These are phyloP conservation scores for Xerus inauris DNA, from an alignment of 2,113 vertebrate species.

Conservation along the genomic window DNA sequence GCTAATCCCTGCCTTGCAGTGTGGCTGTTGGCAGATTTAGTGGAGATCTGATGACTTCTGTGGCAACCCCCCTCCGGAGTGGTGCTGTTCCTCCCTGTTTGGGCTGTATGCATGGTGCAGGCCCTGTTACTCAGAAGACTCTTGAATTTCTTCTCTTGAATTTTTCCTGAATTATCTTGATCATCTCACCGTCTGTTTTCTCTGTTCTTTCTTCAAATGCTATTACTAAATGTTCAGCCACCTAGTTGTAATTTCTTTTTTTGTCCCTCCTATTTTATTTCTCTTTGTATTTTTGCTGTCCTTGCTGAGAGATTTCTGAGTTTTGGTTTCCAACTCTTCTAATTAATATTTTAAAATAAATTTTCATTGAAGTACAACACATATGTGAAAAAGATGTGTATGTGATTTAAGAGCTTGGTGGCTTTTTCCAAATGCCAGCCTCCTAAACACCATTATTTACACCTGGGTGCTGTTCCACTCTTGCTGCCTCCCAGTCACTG, in stretches of 20 bases:
- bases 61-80: neutral
- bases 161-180: conserved; percentile 31
- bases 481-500: neutral
- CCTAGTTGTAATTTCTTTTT: neutral
- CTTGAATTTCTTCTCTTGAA: neutral
- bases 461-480: neutral
- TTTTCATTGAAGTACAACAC: neutral
- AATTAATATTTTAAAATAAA: conserved; percentile 43
- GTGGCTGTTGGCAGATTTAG: neutral
- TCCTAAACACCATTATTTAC: neutral
- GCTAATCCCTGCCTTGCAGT: neutral
- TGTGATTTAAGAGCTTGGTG: neutral
- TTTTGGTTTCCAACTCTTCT: conserved; percentile 14
- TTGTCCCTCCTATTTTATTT: neutral
- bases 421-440: neutral
- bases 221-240: neutral
- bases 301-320: neutral
- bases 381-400: neutral
- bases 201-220: neutral
- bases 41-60: neutral
- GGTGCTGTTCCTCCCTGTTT: neutral
- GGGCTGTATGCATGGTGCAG: neutral
- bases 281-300: neutral
- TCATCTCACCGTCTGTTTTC: neutral
- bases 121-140: neutral